Percentiles rank a stretch among this genome's conserved stretches.
Evolutionary conservation across 2,113 vertebrate genomes (phyloP).

Genomic region (Neodontobutis hainanensis): DNA sequence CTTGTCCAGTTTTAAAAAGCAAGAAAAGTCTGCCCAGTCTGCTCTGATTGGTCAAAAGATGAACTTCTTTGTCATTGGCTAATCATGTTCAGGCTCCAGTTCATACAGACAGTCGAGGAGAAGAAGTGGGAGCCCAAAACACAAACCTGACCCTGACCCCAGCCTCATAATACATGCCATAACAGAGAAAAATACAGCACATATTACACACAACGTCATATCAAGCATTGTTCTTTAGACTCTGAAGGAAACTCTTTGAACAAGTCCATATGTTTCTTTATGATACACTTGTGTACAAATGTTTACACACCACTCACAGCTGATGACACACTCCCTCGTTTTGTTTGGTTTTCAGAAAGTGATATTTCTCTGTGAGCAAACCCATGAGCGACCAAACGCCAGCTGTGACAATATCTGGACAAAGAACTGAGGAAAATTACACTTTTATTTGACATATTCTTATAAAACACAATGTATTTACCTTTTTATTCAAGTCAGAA

Average conservation of each 20-base stretch:
- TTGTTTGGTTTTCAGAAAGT: neutral
- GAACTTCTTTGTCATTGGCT: no score
- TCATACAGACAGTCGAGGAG: no score
- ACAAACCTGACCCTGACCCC: slow-evolving; percentile 29
- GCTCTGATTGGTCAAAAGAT: no score
- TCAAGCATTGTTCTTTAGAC: slow-evolving; percentile 63
- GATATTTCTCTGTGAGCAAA: neutral
- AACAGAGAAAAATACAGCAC: slow-evolving; percentile 61
- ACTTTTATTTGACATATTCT: no score
- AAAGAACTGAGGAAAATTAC: no score
- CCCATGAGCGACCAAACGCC: slow-evolving; percentile 12
- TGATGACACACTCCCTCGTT: slow-evolving; percentile 8
- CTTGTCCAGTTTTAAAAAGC: no score
- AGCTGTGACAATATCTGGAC: neutral
- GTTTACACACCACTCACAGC: slow-evolving; percentile 50
- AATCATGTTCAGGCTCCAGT: no score
- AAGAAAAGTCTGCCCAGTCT: no score
- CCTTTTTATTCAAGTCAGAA: no score
- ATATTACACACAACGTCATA: slow-evolving; percentile 58
- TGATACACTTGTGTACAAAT: slow-evolving; percentile 54
- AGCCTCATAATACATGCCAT: slow-evolving; percentile 66
- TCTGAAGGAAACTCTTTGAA: slow-evolving; percentile 55
- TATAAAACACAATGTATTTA: no score
- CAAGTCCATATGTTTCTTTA: slow-evolving; percentile 33
- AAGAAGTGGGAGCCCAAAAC: slow-evolving; percentile 31